Conservation (phyloP, 2,888 invertebrate genomes). For the Chrysolina oricalcia region DNA sequence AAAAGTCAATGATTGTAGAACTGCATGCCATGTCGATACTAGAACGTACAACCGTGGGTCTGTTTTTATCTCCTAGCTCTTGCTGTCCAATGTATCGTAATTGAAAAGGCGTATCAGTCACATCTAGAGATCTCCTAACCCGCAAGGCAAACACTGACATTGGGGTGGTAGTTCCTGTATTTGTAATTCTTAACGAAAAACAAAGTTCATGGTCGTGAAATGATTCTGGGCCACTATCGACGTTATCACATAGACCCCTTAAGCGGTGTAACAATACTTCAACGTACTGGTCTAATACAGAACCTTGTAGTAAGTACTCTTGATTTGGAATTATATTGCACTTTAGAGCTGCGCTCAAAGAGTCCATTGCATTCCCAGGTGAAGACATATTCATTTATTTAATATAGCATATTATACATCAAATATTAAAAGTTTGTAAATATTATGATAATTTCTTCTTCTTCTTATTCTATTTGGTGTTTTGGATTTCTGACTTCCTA, state of each 20-base stretch:
- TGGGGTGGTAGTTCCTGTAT: conserved; percentile 70
- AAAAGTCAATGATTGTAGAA: conserved; percentile 90
- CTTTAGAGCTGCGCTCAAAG: conserved; percentile 84
- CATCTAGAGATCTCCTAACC: conserved; percentile 88
- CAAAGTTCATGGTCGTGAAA: conserved; percentile 97
- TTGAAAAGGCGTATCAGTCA: conserved; percentile 90
- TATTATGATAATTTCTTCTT: too few relatives aligned
- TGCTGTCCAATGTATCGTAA: conserved; percentile 93
- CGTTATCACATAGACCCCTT: conserved; percentile 94
- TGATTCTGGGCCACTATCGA: conserved; percentile 90
- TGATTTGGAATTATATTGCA: conserved; percentile 93
- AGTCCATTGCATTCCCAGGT: conserved; percentile 82
- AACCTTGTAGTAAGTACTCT: conserved; percentile 94
- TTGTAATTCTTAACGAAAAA: conserved; percentile 83
- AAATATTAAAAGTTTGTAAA: too few relatives aligned
- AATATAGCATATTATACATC: too few relatives aligned
- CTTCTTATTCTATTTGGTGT: too few relatives aligned
- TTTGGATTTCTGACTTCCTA: too few relatives aligned
- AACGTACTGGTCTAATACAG: conserved; percentile 92
- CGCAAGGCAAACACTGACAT: conserved; percentile 77
- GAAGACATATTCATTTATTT: conserved; percentile 57
- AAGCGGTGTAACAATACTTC: conserved; percentile 92
- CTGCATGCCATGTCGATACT: conserved; percentile 95
- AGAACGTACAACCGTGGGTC: conserved; percentile 92
- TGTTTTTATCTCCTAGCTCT: conserved; percentile 89